Evolutionary conservation across 2,888 invertebrate species (phyloP), one percentile per base, ranked within the genome.

Genomic region (Lacanobia wlatinum): DNA sequence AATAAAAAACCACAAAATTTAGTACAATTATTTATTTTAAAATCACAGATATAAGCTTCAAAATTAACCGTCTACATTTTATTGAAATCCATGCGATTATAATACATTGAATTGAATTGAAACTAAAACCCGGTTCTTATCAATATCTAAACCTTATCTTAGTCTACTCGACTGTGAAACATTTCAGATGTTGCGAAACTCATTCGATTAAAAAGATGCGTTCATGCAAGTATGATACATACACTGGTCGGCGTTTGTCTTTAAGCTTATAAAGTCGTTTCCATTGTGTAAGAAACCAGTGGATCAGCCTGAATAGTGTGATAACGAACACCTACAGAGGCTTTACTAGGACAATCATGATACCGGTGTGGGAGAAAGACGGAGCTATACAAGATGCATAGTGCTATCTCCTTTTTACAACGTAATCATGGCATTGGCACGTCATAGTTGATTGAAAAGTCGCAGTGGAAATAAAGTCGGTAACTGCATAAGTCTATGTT

Each of bases 41-140:
- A 85, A 84, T 84, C 84, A 84, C 85, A 85, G 84, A 85, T 85
- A 78, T 76, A 85, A 79, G 83, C 84, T 83, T 85, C 72, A 82
- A 82, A 71, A 78, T 82, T 61, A 82, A 70, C 77, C 53, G 82
- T 70, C 78, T 80, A 80, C 75, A 78, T 83, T 77, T 70, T 60
- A 82, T 63, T 76, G 65, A 80, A 77, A 59, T 59, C 21, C 56
- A 66, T 62, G 59, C 55, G 65, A 62, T 53, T 66, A 66, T 43
- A 40, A 43, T 21, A 73, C 43, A 65, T 52, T 23, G 46, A 53
- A 60, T 52, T 23, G 52, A 53, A 60, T 71, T 18, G n/a, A 59
- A 78, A 78, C 28, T 50, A 46, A 63, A 59, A 61, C 52, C 50
- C 16, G 18, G 38, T 46, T 58, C 28, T 59, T 50, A 28, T 21